These are phyloP conservation scores for Phlogophora meticulosa DNA, from an alignment of 2,888 invertebrate genomes.

Conservation along the genomic window DNA sequence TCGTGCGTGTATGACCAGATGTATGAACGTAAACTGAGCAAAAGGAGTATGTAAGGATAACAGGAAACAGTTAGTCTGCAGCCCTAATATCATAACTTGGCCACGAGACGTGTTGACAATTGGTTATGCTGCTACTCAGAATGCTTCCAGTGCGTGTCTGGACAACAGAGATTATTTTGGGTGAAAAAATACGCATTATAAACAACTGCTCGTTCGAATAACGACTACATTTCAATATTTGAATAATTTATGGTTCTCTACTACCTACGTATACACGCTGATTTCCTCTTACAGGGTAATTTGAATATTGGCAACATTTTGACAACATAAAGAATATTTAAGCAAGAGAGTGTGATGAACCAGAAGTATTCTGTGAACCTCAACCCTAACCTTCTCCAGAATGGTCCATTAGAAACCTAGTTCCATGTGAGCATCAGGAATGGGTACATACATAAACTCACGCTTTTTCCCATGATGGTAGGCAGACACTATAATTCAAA, in stretches of 20 bases:
- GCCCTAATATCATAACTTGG: slow-evolving; percentile 21
- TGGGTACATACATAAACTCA: too few species aligned
- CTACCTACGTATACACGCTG: slow-evolving; percentile 16
- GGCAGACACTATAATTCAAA: too few species aligned
- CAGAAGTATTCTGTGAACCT: too few species aligned
- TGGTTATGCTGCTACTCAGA: slow-evolving; percentile 30
- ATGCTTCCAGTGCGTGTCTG: slow-evolving; percentile 40
- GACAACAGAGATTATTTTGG: slow-evolving; percentile 27
- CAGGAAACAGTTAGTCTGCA: background rate
- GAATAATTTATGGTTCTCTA: slow-evolving; percentile 44
- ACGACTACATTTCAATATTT: slow-evolving; percentile 40
- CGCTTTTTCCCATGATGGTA: too few species aligned
- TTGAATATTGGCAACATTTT: slow-evolving; percentile 10
- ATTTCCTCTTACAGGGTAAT: slow-evolving; percentile 22
- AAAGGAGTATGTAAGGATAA: too few species aligned
- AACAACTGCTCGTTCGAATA: slow-evolving; percentile 37
- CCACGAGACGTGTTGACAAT: slow-evolving; percentile 18
- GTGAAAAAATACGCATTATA: slow-evolving; percentile 42
- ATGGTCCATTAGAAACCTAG: too few species aligned
- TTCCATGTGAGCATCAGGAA: too few species aligned
- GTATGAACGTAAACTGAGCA: too few species aligned
- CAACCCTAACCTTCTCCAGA: too few species aligned
- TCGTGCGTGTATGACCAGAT: too few species aligned
- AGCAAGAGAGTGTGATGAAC: background rate
- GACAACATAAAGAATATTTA: background rate